phyloP scores from a whole-genome alignment of 2,888 invertebrate genomes.

The Drosophila picticornis region DNA sequence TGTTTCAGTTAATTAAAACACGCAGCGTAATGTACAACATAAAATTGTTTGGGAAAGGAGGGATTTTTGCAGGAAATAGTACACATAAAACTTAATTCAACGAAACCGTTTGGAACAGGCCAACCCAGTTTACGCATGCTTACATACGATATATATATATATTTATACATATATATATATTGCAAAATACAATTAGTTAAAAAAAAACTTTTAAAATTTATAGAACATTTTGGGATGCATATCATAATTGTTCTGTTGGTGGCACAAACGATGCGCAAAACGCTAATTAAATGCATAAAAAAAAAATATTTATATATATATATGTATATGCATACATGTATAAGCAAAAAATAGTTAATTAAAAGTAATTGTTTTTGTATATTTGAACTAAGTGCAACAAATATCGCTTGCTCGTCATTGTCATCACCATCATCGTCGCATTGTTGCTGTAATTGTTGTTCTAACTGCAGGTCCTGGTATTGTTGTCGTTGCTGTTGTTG shows the following conservation, averaged over 20 bases:
- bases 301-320: conserved; percentile 1
- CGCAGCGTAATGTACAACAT: conserved; percentile 25
- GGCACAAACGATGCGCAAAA: conserved; percentile 64
- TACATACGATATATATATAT: conserved; percentile 37
- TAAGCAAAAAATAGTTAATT: neutral
- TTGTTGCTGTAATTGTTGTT: conserved; percentile 18
- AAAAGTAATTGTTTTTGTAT: conserved; percentile 39
- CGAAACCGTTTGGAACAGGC: conserved; percentile 14
- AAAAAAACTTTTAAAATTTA: conserved; percentile 32
- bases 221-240: conserved; percentile 33
- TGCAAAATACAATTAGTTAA: conserved; percentile 56
- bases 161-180: conserved; percentile 41
- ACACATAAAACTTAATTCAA: conserved; percentile 32
- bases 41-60: neutral
- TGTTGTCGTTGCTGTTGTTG: conserved; percentile 21
- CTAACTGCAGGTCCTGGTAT: conserved; percentile 20
- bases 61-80: conserved; percentile 7
- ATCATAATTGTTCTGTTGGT: conserved; percentile 45
- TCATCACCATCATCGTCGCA: neutral
- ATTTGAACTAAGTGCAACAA: conserved; percentile 57
- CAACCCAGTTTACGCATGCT: conserved; percentile 28
- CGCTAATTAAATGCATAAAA: conserved; percentile 27
- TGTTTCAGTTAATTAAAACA: conserved; percentile 14
- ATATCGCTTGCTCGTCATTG: conserved; percentile 20
- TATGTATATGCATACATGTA: neutral